Percentiles rank a stretch among this genome's conserved stretches.
Conservation (phyloP, 2,797 vertebrate genomes). For the Microchirus variegatus region DNA sequence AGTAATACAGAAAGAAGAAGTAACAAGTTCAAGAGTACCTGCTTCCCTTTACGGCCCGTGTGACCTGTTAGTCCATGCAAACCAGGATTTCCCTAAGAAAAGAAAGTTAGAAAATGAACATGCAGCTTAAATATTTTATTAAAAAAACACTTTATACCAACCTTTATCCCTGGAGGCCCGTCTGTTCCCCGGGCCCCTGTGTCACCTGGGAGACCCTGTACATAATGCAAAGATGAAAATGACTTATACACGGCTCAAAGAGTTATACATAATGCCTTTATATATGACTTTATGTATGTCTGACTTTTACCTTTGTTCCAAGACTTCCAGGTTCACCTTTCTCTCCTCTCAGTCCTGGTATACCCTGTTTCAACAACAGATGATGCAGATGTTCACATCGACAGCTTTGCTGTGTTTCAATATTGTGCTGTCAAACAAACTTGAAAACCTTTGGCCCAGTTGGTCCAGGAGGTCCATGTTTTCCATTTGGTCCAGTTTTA, state of each 20-base stretch:
- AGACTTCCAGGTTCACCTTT: slow-evolving; percentile 57
- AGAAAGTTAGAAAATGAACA: background rate
- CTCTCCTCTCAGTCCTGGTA: slow-evolving; percentile 73
- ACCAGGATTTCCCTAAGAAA: slow-evolving; percentile 74
- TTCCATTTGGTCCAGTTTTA: slow-evolving; percentile 59
- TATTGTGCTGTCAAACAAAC: background rate
- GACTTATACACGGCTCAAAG: background rate
- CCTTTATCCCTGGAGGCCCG: slow-evolving; percentile 76
- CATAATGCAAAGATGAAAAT: slow-evolving; percentile 11
- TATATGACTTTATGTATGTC: too few species aligned
- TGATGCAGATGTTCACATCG: background rate
- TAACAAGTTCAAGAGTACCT: slow-evolving; percentile 64
- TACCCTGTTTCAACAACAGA: slow-evolving; percentile 63
- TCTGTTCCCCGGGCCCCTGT: slow-evolving; percentile 63
- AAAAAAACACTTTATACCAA: slow-evolving; percentile 24
- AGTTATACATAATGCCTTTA: too few species aligned
- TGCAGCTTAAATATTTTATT: background rate
- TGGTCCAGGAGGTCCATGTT: slow-evolving; percentile 64
- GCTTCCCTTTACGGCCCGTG: slow-evolving; percentile 71
- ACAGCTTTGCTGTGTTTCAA: background rate
- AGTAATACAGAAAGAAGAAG: background rate
- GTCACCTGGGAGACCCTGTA: slow-evolving; percentile 73
- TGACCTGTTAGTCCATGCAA: slow-evolving; percentile 66
- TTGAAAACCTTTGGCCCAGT: slow-evolving; percentile 73
- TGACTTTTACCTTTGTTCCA: slow-evolving; percentile 70